Conservation (phyloP, 2,113 vertebrate species). For the Clarias batrachus region DNA sequence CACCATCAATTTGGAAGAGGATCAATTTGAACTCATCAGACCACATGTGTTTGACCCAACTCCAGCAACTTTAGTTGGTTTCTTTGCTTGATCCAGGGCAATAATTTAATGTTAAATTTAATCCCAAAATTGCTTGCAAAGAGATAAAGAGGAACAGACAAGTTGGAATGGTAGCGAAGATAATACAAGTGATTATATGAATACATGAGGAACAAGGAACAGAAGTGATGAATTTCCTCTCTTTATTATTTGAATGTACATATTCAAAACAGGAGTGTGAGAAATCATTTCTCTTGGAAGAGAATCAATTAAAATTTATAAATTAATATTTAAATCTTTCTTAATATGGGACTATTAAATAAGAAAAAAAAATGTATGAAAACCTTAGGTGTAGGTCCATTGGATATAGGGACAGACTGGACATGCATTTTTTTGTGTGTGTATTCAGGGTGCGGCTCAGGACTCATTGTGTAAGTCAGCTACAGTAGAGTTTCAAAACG, state of each 20-base stretch:
- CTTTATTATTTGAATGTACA: neutral
- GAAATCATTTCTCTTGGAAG: neutral
- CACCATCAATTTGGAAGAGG: no score
- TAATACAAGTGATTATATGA: neutral
- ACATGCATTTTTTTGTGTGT: neutral
- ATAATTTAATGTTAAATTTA: no score
- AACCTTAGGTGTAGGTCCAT: neutral
- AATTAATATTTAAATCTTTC: neutral
- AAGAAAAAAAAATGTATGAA: neutral
- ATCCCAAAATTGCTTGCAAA: neutral
- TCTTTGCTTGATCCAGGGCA: no score
- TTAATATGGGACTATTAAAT: neutral
- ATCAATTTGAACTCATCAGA: no score
- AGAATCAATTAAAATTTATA: neutral
- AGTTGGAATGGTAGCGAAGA: conserved; percentile 3
- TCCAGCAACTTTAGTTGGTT: no score
- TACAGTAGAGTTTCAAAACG: conserved; percentile 9
- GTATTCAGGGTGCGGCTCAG: neutral
- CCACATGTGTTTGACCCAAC: no score
- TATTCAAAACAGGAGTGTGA: neutral
- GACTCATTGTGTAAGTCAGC: conserved; percentile 20
- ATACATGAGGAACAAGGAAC: neutral
- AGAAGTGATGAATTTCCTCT: conserved; percentile 20
- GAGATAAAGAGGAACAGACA: neutral
- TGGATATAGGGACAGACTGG: neutral